These are phyloP conservation scores for Amphipoea oculea DNA, from an alignment of 2,888 invertebrate genomes.

Conservation along the genomic window DNA sequence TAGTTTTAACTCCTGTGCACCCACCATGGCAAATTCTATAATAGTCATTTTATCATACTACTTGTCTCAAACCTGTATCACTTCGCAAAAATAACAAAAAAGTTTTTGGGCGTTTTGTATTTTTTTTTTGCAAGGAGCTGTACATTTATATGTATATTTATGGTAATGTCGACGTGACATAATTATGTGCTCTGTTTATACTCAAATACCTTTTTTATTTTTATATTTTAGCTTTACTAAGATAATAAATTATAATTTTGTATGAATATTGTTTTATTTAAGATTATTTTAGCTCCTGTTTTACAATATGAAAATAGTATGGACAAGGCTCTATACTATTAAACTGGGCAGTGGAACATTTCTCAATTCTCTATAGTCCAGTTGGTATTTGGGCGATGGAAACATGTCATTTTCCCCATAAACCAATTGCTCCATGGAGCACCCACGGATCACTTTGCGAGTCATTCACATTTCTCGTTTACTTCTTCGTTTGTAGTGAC, in stretches of 20 bases:
- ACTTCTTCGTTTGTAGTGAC: background rate
- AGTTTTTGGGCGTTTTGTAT: slow-evolving; percentile 37
- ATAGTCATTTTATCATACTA: slow-evolving; percentile 6
- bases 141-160: slow-evolving; percentile 66
- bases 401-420: too few species aligned
- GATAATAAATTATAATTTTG: slow-evolving; percentile 88
- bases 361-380: too few species aligned
- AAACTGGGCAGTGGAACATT: too few species aligned
- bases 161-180: slow-evolving; percentile 56
- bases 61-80: slow-evolving; percentile 29
- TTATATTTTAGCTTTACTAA: slow-evolving; percentile 84
- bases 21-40: slow-evolving; percentile 41
- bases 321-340: too few species aligned
- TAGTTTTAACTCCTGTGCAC: slow-evolving; percentile 9
- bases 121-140: slow-evolving; percentile 24
- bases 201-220: slow-evolving; percentile 84
- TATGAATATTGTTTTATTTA: slow-evolving; percentile 75
- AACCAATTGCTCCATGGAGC: too few species aligned
- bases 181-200: slow-evolving; percentile 75
- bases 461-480: background rate
- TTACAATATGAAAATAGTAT: background rate
- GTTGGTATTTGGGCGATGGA: too few species aligned
- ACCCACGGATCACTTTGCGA: background rate
- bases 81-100: slow-evolving; percentile 13
- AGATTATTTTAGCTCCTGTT: slow-evolving; percentile 1